Evolutionary conservation across 1,140 invertebrate genomes (phyloP), one percentile per base, ranked within the genome.

Genomic region (Macrobrachium nipponense): DNA sequence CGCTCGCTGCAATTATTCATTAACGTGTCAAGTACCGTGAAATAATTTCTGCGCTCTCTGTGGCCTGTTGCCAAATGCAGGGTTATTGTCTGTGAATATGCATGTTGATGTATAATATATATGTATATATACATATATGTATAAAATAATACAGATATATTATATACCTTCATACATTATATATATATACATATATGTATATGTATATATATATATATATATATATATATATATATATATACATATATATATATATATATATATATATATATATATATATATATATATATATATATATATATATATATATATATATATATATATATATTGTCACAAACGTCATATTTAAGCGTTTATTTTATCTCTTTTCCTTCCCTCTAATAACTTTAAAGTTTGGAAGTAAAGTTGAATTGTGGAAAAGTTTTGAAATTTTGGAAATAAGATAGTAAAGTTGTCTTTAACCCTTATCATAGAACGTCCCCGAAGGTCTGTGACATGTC

Each of bases 201-300:
- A 66, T 8, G 12, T 66, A 66, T 66, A 66, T 66, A 66, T 66
- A 5, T 8, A 66, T 66, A 66, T 66, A 66, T 66, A 66, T 66
- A 66, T 66, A 66, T 66, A 66, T 66, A 66, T 5, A 66, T 66
- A 66, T 66, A 66, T 66, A 66, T 66, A 66, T 66, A 66, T 66
- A 17, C 12, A 66, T 27, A 66, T 66, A 8, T 66, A 66, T 27
- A 66, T 27, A 66, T 27, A 66, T 27, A 66, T 66, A 27, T 27
- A 66, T 27, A 66, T 27, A 66, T 27, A 66, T 27, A 66, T 27
- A 66, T 27, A 66, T 27, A 66, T 27, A 66, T 27, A 66, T 27
- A 66, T 27, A 66, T 27, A 66, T 27, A 66, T 27, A 66, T 27
- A 66, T 27, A 66, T 27, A 66, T 27, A 66, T 27, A 66, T 27